phyloP scores from a whole-genome alignment of 2,113 vertebrate genomes.

The Columba livia region DNA sequence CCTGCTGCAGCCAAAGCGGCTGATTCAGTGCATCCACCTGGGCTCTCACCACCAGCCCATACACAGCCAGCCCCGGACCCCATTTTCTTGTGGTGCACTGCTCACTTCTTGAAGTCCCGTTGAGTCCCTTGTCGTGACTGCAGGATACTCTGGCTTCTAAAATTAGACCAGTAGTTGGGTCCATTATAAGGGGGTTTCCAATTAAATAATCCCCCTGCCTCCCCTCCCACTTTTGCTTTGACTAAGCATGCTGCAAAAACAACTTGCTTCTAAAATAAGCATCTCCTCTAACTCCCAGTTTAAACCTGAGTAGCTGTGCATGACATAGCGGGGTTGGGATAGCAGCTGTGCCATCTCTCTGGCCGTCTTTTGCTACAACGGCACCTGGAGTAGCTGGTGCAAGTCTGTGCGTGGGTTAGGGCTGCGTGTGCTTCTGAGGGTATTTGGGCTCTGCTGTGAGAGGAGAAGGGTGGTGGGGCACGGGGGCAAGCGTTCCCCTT shows the following conservation, averaged over 20 bases:
- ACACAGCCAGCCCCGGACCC: not conserved
- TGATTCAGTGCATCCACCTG: not conserved
- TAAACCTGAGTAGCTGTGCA: constrained; percentile 65
- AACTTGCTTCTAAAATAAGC: constrained; percentile 75
- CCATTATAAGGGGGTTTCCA: constrained; percentile 47
- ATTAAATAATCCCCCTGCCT: constrained; percentile 43
- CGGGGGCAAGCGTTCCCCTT: not conserved
- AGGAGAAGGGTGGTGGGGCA: not conserved
- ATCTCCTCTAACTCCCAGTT: constrained; percentile 55
- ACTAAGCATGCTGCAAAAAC: constrained; percentile 62
- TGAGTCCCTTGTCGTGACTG: not conserved
- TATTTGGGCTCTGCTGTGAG: not conserved
- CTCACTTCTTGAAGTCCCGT: not conserved
- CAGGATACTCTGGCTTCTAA: constrained; percentile 18
- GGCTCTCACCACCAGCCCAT: not conserved
- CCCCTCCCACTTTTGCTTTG: constrained; percentile 1
- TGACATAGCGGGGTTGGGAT: constrained; percentile 43
- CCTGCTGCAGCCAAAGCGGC: not conserved
- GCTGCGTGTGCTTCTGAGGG: not conserved
- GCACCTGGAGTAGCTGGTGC: not conserved
- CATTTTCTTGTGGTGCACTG: not conserved
- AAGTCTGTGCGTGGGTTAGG: fast-evolving
- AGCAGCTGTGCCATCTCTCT: constrained; percentile 39
- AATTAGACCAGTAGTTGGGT: constrained; percentile 20
- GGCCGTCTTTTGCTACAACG: not conserved